phyloP scores from a whole-genome alignment of 2,888 invertebrate species.

The Ichneumon xanthorius region DNA sequence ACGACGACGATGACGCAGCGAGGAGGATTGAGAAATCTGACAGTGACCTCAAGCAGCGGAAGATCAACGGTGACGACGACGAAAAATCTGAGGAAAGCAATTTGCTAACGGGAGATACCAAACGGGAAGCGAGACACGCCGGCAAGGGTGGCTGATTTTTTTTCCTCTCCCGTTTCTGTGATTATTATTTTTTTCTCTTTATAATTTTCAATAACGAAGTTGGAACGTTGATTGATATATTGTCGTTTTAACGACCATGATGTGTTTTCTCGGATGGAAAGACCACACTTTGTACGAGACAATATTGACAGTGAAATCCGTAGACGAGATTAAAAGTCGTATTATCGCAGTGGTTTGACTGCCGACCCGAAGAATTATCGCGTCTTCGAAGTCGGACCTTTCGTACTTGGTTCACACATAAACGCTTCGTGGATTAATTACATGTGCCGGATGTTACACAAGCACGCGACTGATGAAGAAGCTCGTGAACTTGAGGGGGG shows the following conservation, averaged over 20 bases:
- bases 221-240: neutral
- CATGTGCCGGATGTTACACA: neutral
- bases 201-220: conserved; percentile 12
- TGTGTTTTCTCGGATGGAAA: neutral
- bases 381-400: neutral
- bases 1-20: conserved; percentile 19
- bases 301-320: conserved; percentile 3
- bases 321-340: neutral
- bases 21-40: conserved; percentile 35
- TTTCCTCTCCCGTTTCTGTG: conserved; percentile 40
- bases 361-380: conserved; percentile 12
- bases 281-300: neutral
- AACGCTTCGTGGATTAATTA: neutral
- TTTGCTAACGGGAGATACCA: conserved; percentile 19
- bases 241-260: neutral
- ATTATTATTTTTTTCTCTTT: conserved; percentile 16
- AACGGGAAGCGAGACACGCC: neutral
- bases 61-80: conserved; percentile 1
- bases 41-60: neutral
- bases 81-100: conserved; percentile 12
- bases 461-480: neutral
- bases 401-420: neutral
- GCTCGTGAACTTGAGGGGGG: neutral
- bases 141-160: conserved; percentile 51
- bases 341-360: neutral